Base-by-base conservation (phyloP, 2,888 invertebrate genomes). In the Sphaerophoria rueppellii region DNA sequence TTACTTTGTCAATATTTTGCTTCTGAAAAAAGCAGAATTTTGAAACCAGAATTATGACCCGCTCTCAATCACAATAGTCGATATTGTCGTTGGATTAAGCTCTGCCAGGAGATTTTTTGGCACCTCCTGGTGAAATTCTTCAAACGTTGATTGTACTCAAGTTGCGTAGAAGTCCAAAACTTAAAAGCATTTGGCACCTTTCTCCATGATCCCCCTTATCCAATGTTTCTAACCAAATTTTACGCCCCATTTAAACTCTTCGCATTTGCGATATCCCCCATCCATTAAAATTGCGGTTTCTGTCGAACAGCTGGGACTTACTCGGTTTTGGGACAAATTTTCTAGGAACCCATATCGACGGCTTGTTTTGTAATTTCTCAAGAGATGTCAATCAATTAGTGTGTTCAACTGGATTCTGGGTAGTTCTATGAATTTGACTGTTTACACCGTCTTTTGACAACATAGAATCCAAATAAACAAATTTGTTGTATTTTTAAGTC, bases 371-470 rank as follows among this genome's bases (percentile, higher is more conserved):
- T 60, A 52, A 63, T 61, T 74, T 55, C 24, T 16, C 37, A 34
- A 63, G 37, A 63, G 37, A 75, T 74, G 76, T 73, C 76, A 76
- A 76, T 80, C 83, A 83, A 79, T 75, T 85, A 63, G 50, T 76
- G 65, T 76, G 76, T 58, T 85, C 72, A 80, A 79, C 60, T 76
- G 46, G 37, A 63, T 61, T 75, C 60, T 60, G 43, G 43, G 9
- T 9, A 7, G 1, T 40, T 11, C 9, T 11, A 5, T 43, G 11
- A 43, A 43, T 4, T 9, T 9, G 4, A 11, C 43, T 43, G 9
- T 40, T 67, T 40, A 67, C 24, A 32, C 52, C 11, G 24, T 54
- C 57, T 61, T 73, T 57, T 73, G 67, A 40, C 9, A 9, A 57
- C 57, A 43, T 34, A 50, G 40, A 63, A 43, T 50, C 37, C 65